These are phyloP conservation scores for Xiphydria camelus DNA, from an alignment of 2,888 invertebrate genomes.

Conservation along the genomic window DNA sequence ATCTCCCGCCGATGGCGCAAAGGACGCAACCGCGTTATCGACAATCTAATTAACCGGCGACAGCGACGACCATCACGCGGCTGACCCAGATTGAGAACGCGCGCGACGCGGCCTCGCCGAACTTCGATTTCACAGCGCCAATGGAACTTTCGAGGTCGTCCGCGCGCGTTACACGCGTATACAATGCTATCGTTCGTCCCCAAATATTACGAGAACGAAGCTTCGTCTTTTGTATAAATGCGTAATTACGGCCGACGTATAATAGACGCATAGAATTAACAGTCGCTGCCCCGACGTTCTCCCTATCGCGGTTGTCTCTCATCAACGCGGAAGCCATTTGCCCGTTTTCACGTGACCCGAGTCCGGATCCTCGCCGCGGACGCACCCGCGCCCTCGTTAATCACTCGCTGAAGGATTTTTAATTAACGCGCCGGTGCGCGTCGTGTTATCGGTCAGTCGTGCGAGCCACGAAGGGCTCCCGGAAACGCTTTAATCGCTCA, in stretches of 20 bases:
- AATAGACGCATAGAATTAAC: background rate
- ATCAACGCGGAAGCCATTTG: too few species aligned
- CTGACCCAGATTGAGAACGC: conserved; percentile 24
- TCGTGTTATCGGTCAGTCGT: too few species aligned
- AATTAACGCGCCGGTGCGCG: too few species aligned
- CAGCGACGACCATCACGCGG: too few species aligned
- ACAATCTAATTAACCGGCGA: conserved; percentile 29
- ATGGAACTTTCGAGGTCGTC: background rate
- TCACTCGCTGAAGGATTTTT: too few species aligned
- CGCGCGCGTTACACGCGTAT: conserved; percentile 1
- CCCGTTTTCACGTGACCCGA: too few species aligned
- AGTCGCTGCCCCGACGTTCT: too few species aligned
- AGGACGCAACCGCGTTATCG: conserved; percentile 17
- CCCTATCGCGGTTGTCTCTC: too few species aligned
- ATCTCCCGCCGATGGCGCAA: background rate
- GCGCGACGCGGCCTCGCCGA: background rate
- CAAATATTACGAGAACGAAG: background rate
- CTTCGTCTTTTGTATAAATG: background rate
- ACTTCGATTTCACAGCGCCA: background rate
- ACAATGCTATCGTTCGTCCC: background rate
- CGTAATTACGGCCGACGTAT: background rate
- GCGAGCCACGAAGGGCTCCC: too few species aligned
- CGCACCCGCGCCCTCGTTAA: too few species aligned
- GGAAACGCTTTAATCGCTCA: too few species aligned
- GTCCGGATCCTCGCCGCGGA: too few species aligned